Conservation (phyloP, 2,888 invertebrate genomes). For the Frankliniella fusca region DNA sequence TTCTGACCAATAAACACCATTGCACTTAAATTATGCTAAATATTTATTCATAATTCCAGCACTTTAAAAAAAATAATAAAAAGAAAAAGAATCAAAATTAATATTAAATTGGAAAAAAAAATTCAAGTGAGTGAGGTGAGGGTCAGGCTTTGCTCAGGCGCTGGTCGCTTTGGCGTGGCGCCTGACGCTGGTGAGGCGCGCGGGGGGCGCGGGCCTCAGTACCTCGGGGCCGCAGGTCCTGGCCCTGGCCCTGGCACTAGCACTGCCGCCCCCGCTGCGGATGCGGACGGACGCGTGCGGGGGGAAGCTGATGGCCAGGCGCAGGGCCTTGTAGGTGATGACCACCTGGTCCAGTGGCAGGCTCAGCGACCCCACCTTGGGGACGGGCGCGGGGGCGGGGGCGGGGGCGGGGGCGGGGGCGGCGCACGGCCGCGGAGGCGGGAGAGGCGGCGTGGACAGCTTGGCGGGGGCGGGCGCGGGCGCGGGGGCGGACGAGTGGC, state of each 20-base stretch:
- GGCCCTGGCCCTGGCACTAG: not conserved
- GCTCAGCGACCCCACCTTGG: not conserved
- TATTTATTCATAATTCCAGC: not conserved
- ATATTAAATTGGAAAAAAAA: too few relatives aligned
- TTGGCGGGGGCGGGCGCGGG: not conserved
- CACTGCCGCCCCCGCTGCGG: not conserved
- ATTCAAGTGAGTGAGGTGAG: not conserved
- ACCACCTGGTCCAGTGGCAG: slow-evolving; percentile 13
- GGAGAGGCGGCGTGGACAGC: not conserved
- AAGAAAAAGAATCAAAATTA: not conserved
- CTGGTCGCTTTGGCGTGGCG: too few relatives aligned
- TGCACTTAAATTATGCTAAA: not conserved
- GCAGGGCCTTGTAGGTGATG: slow-evolving; percentile 15
- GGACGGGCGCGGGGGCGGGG: not conserved
- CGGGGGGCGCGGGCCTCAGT: not conserved
- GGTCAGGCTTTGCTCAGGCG: too few relatives aligned
- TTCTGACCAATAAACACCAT: not conserved
- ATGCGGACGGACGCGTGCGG: slow-evolving; percentile 9
- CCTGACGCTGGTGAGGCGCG: not conserved
- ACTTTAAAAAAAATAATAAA: not conserved
- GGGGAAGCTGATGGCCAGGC: slow-evolving; percentile 13
- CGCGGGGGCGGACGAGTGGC: not conserved
- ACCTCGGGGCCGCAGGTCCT: not conserved
- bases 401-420: not conserved
- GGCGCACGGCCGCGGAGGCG: not conserved